Evolutionary conservation across 2,797 vertebrate genomes (phyloP).

Genomic region (Ptychobarbus kaznakovi): DNA sequence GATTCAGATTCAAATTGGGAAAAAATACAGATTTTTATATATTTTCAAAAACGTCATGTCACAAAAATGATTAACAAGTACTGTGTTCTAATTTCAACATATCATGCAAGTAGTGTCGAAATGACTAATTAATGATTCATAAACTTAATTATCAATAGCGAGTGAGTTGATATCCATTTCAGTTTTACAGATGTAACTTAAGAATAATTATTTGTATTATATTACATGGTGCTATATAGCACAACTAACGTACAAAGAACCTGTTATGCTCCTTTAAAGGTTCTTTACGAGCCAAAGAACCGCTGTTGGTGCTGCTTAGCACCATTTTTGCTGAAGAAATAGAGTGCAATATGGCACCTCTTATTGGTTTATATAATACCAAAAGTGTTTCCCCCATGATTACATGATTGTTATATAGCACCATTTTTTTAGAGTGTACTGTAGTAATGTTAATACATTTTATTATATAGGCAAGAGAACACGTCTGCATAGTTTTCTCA

Average conservation of each 20-base stretch:
- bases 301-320: too few relatives aligned
- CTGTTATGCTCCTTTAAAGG: too few relatives aligned
- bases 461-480: not conserved
- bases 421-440: not conserved
- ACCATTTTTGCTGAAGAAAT: too few relatives aligned
- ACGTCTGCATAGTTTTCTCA: not conserved
- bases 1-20: not conserved
- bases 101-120: not conserved
- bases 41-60: not conserved
- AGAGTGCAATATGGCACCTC: too few relatives aligned
- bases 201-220: too few relatives aligned
- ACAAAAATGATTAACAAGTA: not conserved
- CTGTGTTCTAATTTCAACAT: not conserved
- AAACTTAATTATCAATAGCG: not conserved
- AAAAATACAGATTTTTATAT: too few relatives aligned
- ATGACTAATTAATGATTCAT: not conserved
- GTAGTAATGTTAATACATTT: not conserved
- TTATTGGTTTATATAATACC: too few relatives aligned
- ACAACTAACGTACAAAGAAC: too few relatives aligned
- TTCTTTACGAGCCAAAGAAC: too few relatives aligned
- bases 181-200: not conserved
- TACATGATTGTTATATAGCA: too few relatives aligned
- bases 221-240: too few relatives aligned
- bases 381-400: too few relatives aligned
- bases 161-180: not conserved